A percentile compares a stretch with the other conserved stretches of the same genome.
Conservation (phyloP, 2,888 invertebrate genomes). For the Punctoribates punctum region DNA sequence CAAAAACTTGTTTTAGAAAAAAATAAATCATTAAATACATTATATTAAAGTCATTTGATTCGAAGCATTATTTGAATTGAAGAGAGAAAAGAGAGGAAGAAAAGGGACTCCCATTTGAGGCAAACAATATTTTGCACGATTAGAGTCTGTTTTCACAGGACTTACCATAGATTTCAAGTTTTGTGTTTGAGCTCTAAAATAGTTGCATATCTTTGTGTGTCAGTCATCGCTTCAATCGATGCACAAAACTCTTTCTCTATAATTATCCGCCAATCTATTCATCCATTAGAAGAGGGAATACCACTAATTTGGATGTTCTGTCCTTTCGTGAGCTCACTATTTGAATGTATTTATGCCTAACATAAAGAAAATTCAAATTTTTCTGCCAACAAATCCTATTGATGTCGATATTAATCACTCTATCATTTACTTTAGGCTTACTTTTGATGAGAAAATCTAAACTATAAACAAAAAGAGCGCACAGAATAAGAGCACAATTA, state of each 20-base stretch:
- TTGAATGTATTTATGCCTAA: slow-evolving; percentile 21
- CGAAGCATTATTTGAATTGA: background rate
- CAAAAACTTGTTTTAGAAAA: slow-evolving; percentile 7
- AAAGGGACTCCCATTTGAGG: too few species aligned
- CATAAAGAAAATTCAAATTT: background rate
- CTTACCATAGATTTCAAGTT: too few species aligned
- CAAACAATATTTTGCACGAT: too few species aligned
- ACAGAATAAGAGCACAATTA: background rate
- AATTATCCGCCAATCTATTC: background rate
- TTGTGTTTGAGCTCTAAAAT: too few species aligned
- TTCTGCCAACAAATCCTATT: background rate
- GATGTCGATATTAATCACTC: background rate
- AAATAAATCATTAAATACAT: slow-evolving; percentile 13
- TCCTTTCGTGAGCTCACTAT: background rate
- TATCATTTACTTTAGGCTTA: background rate
- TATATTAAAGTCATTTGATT: slow-evolving; percentile 7
- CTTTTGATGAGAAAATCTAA: background rate
- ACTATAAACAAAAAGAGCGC: background rate
- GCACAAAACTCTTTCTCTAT: slow-evolving; percentile 2
- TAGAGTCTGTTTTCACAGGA: too few species aligned
- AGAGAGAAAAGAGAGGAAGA: too few species aligned
- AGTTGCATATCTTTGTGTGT: background rate
- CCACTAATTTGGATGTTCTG: background rate
- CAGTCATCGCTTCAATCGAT: background rate
- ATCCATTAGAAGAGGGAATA: background rate